Conservation (phyloP, 2,888 invertebrate species). For the Eupelmus urozonus region DNA sequence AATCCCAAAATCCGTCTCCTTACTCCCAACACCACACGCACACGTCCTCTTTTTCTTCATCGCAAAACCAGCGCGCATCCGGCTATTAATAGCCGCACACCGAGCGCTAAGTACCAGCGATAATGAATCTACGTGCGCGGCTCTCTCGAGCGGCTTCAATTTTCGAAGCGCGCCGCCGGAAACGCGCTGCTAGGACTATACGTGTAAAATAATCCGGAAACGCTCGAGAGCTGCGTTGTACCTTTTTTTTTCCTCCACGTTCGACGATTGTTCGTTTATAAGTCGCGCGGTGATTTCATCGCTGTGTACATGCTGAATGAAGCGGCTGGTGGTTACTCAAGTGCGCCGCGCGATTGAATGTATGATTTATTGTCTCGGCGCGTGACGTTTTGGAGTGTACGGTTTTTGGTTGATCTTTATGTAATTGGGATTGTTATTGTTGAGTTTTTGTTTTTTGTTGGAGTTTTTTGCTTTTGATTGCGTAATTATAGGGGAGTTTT, state of each 20-base stretch:
- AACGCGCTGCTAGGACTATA: background rate
- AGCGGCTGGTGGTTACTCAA: too few species aligned
- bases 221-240: background rate
- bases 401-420: too few species aligned
- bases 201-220: slow-evolving; percentile 47
- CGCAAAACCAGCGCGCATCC: slow-evolving; percentile 4
- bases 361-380: too few species aligned
- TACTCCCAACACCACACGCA: background rate
- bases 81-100: slow-evolving; percentile 38
- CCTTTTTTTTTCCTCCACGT: background rate
- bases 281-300: background rate
- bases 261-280: background rate
- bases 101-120: slow-evolving; percentile 26
- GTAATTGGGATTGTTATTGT: too few species aligned
- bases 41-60: background rate
- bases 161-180: slow-evolving; percentile 22
- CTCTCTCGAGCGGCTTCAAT: slow-evolving; percentile 1
- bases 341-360: too few species aligned
- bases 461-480: too few species aligned
- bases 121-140: background rate
- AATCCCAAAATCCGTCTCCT: background rate
- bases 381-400: too few species aligned
- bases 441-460: too few species aligned
- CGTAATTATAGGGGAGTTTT: too few species aligned
- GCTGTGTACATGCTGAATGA: background rate